Base-by-base conservation (phyloP, 1,140 invertebrate genomes). In the Eumaeus atala region DNA sequence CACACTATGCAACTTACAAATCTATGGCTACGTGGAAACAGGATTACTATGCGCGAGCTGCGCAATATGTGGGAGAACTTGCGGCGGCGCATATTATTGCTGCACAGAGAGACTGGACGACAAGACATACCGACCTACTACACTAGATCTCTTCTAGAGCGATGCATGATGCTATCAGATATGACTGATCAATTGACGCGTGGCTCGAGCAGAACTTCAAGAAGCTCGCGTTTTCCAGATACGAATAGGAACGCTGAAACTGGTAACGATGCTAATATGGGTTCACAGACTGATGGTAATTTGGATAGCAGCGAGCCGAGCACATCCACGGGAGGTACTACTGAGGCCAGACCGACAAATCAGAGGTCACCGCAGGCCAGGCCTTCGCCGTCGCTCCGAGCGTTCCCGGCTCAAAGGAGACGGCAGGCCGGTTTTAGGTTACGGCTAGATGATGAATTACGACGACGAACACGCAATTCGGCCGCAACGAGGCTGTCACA, bases 11-110 rank as follows among this genome's bases (percentile, higher is more conserved):
- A 74, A 40, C 59, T 88, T 11, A 79, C 78, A 0, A 72, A 77
- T 55, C 69, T 85, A 56, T 88, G 85, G 78, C 54, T 84, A 5
- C 75, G 77, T 6, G 83, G 77, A 0, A 78, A 65, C 36, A 70
- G 77, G 0, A 72, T 71, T 10, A 89, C 91, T 37, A 74, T 92
- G 54, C 89, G 90, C 58, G 88, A 91, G 62, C 87, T 93, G 21
- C 88, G 91, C 7, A 84, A 79, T 54, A 90, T 92, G 87, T 90
- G 92, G 85, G 89, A 90, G 54, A 90, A 91, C 67, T 76, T 93
- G 35, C 89, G 91, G 42, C 69, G 89, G 50, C 89, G 91, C 51
- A 89, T 93, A 53, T 67, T 89, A 36, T 77, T 82, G 49, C 70
- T 92, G 28, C 89, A 90, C 12, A 84, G 62, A 72, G 86, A 71